A percentile compares a stretch with the other conserved stretches of the same genome.
Conservation (phyloP, 2,113 vertebrate species). For the Larimichthys crocea region DNA sequence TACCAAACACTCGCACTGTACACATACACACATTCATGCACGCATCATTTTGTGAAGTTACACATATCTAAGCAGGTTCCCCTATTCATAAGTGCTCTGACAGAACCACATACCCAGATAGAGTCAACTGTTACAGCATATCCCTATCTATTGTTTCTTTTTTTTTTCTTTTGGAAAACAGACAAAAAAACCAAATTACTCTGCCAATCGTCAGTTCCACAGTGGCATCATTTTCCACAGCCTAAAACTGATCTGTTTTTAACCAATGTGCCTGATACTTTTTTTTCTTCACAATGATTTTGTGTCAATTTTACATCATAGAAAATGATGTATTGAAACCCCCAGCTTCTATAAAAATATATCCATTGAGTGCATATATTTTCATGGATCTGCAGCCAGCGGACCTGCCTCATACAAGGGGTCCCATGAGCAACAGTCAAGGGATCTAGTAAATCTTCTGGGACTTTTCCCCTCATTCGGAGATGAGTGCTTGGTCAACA, state of each 20-base stretch:
- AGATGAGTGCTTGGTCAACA: constrained; percentile 81
- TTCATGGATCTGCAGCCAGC: constrained; percentile 72
- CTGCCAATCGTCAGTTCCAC: constrained; percentile 72
- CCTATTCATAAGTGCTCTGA: constrained; percentile 85
- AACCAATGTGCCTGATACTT: constrained; percentile 70
- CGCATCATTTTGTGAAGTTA: constrained; percentile 77
- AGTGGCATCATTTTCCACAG: constrained; percentile 70
- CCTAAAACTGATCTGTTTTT: constrained; percentile 67
- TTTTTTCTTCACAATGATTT: constrained; percentile 54
- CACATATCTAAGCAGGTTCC: constrained; percentile 81
- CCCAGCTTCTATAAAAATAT: constrained; percentile 82
- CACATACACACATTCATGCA: constrained; percentile 67
- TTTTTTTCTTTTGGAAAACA: constrained; percentile 74
- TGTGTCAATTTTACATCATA: constrained; percentile 72
- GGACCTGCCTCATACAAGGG: constrained; percentile 61
- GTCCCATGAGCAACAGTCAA: constrained; percentile 59
- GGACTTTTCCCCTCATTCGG: constrained; percentile 67
- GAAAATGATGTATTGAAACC: constrained; percentile 75
- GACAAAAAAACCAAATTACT: constrained; percentile 59
- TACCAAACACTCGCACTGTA: constrained; percentile 61
- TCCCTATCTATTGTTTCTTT: constrained; percentile 60
- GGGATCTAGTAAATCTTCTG: constrained; percentile 67
- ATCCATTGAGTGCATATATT: constrained; percentile 81
- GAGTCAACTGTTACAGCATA: constrained; percentile 74
- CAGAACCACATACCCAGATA: constrained; percentile 78